phyloP scores from a whole-genome alignment of 2,797 vertebrate genomes.

The Yasuhikotakia modesta region DNA sequence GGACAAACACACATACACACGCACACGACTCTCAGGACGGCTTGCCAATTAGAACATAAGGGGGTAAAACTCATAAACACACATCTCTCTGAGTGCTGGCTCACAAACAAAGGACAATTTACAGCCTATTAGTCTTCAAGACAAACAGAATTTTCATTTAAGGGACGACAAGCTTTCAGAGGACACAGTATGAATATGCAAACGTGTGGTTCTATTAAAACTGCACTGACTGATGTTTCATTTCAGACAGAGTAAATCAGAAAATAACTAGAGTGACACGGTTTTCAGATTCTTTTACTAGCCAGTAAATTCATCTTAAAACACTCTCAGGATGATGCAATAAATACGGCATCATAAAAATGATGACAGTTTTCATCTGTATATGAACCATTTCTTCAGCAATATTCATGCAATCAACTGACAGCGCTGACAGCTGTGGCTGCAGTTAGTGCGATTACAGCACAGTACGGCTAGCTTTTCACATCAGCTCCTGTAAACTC shows the following conservation, averaged over 20 bases:
- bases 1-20: constrained; percentile 60
- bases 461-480: constrained; percentile 21
- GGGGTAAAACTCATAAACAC: constrained; percentile 75
- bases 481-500: constrained; percentile 46
- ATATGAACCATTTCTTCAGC: constrained; percentile 39
- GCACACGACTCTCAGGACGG: constrained; percentile 55
- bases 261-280: constrained; percentile 10
- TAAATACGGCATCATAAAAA: constrained; percentile 35
- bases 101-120: constrained; percentile 80
- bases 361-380: constrained; percentile 36
- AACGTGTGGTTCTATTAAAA: constrained; percentile 57
- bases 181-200: constrained; percentile 76
- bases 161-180: constrained; percentile 74
- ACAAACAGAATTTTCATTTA: constrained; percentile 78
- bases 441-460: constrained; percentile 54
- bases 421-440: constrained; percentile 40
- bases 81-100: constrained; percentile 71
- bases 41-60: constrained; percentile 67
- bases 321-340: constrained; percentile 18
- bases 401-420: constrained; percentile 43
- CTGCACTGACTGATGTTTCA: not conserved
- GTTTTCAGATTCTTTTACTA: constrained; percentile 26
- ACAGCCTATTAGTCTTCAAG: constrained; percentile 79
- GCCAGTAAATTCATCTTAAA: constrained; percentile 24
- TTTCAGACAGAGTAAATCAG: not conserved